Evolutionary conservation across 2,113 vertebrate species (phyloP).

Genomic region (Struthio camelus): DNA sequence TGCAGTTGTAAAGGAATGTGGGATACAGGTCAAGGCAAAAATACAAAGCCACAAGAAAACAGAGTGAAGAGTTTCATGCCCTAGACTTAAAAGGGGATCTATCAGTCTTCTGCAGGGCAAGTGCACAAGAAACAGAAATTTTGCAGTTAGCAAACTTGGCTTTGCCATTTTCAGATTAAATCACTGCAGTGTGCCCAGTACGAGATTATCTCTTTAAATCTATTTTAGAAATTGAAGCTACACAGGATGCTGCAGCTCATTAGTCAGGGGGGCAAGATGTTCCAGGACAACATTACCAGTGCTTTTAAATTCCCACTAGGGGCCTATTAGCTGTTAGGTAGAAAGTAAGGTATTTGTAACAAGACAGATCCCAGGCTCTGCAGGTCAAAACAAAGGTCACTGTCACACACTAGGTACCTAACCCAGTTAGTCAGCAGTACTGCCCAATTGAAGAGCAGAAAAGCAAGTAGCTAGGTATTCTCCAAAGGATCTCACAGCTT

Average conservation of each 20-base stretch:
- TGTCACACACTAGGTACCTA: background rate
- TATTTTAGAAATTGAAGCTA: background rate
- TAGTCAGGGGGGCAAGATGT: background rate
- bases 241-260: constrained; percentile 23
- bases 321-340: background rate
- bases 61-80: background rate
- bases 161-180: background rate
- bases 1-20: background rate
- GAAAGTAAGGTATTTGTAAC: background rate
- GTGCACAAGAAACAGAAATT: background rate
- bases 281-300: background rate
- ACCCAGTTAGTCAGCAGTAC: background rate
- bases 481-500: background rate
- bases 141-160: background rate
- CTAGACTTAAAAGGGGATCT: background rate
- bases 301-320: constrained; percentile 16
- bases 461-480: background rate
- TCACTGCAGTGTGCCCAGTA: background rate
- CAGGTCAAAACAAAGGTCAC: constrained; percentile 30
- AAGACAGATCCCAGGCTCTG: background rate
- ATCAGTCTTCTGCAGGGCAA: background rate
- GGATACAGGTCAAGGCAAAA: background rate
- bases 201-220: background rate
- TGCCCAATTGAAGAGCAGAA: background rate
- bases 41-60: background rate